A percentile compares a stretch with the other conserved stretches of the same genome.
These are phyloP conservation scores for Malaclemys terrapin DNA, from an alignment of 2,113 vertebrate species.

Conservation along the genomic window DNA sequence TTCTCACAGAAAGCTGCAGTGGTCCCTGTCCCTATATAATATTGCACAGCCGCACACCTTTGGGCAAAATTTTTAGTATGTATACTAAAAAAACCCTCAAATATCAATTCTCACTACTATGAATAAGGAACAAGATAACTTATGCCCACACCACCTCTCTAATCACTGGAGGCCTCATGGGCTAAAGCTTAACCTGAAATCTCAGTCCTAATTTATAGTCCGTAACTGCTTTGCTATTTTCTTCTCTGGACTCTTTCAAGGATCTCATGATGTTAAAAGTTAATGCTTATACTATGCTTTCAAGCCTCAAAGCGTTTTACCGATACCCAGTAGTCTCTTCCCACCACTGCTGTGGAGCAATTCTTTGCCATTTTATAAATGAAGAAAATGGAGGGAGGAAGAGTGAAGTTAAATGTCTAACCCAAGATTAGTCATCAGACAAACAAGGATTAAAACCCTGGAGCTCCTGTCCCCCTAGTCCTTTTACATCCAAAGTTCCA, in stretches of 20 bases:
- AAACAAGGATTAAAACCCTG: background rate
- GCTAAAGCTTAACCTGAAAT: constrained; percentile 39
- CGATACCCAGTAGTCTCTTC: background rate
- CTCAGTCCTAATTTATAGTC: constrained; percentile 43
- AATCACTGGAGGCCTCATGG: background rate
- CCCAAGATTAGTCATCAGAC: background rate
- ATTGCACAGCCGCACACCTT: background rate
- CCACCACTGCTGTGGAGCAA: background rate
- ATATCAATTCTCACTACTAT: background rate
- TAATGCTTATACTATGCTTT: constrained; percentile 25
- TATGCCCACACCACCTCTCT: background rate
- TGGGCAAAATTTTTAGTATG: background rate
- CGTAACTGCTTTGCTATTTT: fast-evolving
- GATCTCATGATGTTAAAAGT: constrained; percentile 20
- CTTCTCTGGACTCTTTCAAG: constrained; percentile 12
- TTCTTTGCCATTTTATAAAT: background rate
- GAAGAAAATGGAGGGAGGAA: background rate
- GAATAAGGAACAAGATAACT: fast-evolving
- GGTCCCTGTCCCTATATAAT: background rate
- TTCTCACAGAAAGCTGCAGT: background rate
- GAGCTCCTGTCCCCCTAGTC: background rate
- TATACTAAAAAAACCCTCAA: background rate
- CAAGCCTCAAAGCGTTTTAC: background rate
- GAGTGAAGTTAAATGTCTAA: background rate
- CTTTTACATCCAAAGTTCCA: background rate